Evolutionary conservation across 2,113 vertebrate genomes (phyloP), one percentile per base, ranked within the genome.

Genomic region (Brachyistius frenatus): DNA sequence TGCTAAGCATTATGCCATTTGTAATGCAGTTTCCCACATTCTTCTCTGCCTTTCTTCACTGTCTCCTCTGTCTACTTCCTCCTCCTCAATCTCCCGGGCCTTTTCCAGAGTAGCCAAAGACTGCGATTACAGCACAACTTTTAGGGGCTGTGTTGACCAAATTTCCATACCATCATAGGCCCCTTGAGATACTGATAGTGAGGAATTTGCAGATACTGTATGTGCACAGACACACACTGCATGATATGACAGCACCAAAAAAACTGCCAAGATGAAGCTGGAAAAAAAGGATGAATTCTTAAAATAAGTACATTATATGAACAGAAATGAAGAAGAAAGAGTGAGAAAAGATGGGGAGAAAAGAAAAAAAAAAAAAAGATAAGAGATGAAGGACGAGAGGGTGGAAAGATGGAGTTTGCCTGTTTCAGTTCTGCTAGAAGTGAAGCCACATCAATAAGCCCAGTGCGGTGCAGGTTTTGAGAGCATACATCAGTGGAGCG

Each of bases 1-100:
- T 92, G 92, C 85, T 84, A 83, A 88, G 88, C 83, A 91, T 91
- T 91, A 83, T 88, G 85, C 80, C 86, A 84, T 88, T 86, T 86
- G 73, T 78, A 54, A 86, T 86, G 81, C 88, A 68, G 44, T 88
- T 91, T 86, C 83, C 72, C 68, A 78, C 68, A 83, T 86, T 88
- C 67, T 83, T 85, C 81, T 74, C 62, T 66, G 56, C 80, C 58
- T 80, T 83, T 84, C 71, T 78, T 65, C 41, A 56, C 71, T 2
- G 1, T 67, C 76, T 80, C 58, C 63, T 52, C 79, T 23, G 56
- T 87, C 67, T 23, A 23, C 23, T 76, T 53, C 79, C 56, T 72
- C 68, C 76, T 78, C 86, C 73, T 82, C 74, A 76, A 69, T 66
- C 67, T 77, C 39, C 30, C 39, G 15, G 41, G 23, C 47, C 69